phyloP scores from a whole-genome alignment of 2,113 vertebrate species.

The Falco punctatus region DNA sequence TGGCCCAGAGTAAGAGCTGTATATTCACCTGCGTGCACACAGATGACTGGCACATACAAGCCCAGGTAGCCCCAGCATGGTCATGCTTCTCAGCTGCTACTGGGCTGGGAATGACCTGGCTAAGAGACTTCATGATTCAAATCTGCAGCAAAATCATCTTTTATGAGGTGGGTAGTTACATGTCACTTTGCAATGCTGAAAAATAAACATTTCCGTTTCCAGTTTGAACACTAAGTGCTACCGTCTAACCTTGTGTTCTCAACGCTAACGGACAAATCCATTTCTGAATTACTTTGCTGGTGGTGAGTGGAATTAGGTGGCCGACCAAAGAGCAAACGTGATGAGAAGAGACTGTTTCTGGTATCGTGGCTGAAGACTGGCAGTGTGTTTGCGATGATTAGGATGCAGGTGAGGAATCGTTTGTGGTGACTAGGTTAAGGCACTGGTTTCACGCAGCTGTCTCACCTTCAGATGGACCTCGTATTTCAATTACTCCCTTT shows the following conservation, averaged over 20 bases:
- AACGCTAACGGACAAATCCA: neutral
- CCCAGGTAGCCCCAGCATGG: rapidly evolving
- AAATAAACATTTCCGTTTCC: neutral
- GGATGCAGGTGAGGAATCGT: neutral
- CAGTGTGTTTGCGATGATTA: neutral
- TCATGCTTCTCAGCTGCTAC: neutral
- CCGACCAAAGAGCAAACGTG: neutral
- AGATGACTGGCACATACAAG: rapidly evolving
- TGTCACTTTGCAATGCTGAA: neutral
- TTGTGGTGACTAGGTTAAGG: neutral
- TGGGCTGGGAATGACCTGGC: neutral
- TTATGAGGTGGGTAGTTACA: neutral
- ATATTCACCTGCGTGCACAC: neutral
- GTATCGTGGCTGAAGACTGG: neutral
- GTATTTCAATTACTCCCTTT: neutral
- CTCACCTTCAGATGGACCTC: constrained; percentile 31
- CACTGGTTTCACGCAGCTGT: neutral
- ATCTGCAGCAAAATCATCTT: neutral
- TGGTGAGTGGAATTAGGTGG: neutral
- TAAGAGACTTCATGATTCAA: neutral
- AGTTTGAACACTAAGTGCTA: neutral
- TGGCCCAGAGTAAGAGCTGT: neutral
- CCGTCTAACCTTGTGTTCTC: neutral
- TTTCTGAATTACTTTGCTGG: neutral
- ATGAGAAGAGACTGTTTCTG: neutral